Evolutionary conservation across 2,888 invertebrate species (phyloP), one percentile per base, ranked within the genome.

Genomic region (Eumerus sabulonum): DNA sequence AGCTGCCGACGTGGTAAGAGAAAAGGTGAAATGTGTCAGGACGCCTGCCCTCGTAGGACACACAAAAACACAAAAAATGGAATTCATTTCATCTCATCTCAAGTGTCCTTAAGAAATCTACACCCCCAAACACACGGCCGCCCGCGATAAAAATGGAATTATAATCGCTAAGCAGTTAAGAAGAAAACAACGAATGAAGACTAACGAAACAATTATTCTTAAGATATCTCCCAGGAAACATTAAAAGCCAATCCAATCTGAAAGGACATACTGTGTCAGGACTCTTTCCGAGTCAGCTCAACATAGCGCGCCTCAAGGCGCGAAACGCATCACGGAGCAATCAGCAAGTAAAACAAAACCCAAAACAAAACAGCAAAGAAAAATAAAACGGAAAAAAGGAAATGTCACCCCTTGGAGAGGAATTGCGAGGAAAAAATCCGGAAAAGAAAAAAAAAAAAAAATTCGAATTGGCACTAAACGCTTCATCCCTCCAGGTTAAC

Each of bases 161-260:
- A 79, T 74, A 79, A 79, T 79, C 79, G 79, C 74, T 74, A 70
- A 79, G 79, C 79, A 79, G 74, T 74, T 79, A 64, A 76, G 47
- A 59, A 48, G 59, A 64, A 36, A 67, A 60, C 12, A 47, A 27
- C 11, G 40, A 9, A 40, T 40, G 27, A 67, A 76, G 14, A 40
- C 70, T 87, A 85, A 85, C 86, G 86, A 87, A 88, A 87, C 87
- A 87, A 87, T 87, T 87, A 87, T 87, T 88, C 87, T 87, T 87
- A 86, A 88, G 85, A 86, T 87, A 88, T 88, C 87, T 88, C 87
- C 84, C 84, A 86, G 88, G 87, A 87, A 87, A 87, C 87, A 88
- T 87, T 87, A 87, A 87, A 87, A 87, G 87, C 87, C 88, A 88
- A 87, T 87, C 88, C 87, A 86, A 85, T 83, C 86, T 87, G 88